A percentile compares a stretch with the other conserved stretches of the same genome.
phyloP scores from a whole-genome alignment of 2,888 invertebrate species.

The Caenorhabditis imperialis region DNA sequence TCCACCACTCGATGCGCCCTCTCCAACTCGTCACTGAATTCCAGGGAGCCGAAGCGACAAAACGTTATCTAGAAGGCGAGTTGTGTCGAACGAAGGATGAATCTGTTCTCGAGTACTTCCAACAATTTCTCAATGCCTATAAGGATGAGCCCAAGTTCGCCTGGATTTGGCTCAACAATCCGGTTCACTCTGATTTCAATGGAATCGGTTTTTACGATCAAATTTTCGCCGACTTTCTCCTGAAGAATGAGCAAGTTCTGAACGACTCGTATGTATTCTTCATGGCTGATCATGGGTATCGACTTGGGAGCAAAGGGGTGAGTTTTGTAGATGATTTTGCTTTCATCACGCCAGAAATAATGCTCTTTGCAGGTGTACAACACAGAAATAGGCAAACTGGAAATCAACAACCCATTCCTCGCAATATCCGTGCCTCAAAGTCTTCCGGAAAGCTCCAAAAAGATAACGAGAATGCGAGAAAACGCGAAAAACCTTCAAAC shows the following conservation, averaged over 20 bases:
- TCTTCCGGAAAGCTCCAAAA: too few relatives aligned
- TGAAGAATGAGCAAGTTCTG: constrained; percentile 36
- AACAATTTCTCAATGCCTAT: constrained; percentile 55
- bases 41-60: background rate
- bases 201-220: constrained; percentile 50
- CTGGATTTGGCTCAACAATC: constrained; percentile 53
- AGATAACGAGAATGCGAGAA: too few relatives aligned
- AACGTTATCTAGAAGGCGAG: background rate
- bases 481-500: too few relatives aligned
- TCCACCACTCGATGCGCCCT: constrained; percentile 58
- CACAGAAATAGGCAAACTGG: too few relatives aligned
- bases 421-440: too few relatives aligned
- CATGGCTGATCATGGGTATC: too few relatives aligned
- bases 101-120: constrained; percentile 43
- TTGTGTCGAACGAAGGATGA: constrained; percentile 46
- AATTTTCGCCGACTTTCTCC: constrained; percentile 51
- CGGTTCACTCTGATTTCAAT: constrained; percentile 55
- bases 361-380: too few relatives aligned
- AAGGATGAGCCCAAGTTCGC: constrained; percentile 59
- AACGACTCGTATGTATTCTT: too few relatives aligned
- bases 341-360: too few relatives aligned
- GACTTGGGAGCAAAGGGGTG: too few relatives aligned
- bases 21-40: constrained; percentile 14
- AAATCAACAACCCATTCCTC: too few relatives aligned
- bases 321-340: too few relatives aligned